Base-by-base conservation (phyloP, 2,888 invertebrate genomes). In the Helobdella robusta region DNA sequence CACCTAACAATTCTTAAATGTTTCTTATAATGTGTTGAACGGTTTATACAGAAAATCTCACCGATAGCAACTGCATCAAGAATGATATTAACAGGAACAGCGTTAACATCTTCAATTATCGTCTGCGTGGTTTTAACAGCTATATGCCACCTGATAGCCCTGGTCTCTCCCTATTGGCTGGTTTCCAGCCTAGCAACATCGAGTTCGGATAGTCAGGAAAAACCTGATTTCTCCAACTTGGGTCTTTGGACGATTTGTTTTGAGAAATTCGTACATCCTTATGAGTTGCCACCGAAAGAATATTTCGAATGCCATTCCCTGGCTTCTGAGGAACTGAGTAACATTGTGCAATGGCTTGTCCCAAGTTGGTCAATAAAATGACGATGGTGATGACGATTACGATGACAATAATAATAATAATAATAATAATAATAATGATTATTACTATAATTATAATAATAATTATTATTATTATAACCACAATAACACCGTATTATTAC, bases 231-330 rank as follows among this genome's bases (percentile, higher is more conserved):
- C 62, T 68, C 70, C 23, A 70, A 72, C 56, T 61, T 72, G 25
- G 72, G 72, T 23, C 65, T 70, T 25, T 70, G 67, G 63, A 62
- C 34, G 44, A 71, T 70, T n/a, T 72, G 72, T 64, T 72, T 72
- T 64, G 64, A 70, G 23, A 32, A 68, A 25, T 72, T 70, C 65
- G 46, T 56, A 3, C 72, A 72, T 50, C 67, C 67, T 3, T 70
- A 72, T 65, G 72, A 72, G 30, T 62, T 60, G 18, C 66, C 66
- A 20, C 30, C 35, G 1, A 67, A 69, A 52, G 35, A 30, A 11
- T 72, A 72, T 56, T 65, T 66, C 59, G 72, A 71, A 15, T 72
- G 72, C 60, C 68, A 70, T 56, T 56, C 50, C 3, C 65, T 72
- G 32, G 56, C 65, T 20, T 72, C 72, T 23, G 67, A 68, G n/a